Conservation (phyloP, 53 echinoderm and acorn worm species). For the Temnopleurus reevesii region DNA sequence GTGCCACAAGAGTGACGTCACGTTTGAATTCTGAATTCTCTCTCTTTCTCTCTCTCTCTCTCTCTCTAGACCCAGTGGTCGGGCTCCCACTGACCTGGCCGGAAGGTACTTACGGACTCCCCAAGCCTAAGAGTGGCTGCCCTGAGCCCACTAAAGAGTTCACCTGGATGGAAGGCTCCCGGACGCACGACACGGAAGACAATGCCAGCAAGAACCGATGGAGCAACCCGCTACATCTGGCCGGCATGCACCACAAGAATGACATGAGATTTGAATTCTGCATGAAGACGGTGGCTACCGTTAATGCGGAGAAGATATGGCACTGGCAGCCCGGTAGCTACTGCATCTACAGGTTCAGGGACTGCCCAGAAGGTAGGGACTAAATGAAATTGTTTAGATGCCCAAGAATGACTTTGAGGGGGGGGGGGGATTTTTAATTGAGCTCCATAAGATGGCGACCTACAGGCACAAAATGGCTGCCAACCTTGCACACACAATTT, state of each 20-base stretch:
- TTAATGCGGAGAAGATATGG: not conserved
- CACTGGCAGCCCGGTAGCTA: constrained; percentile 63
- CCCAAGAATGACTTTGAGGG: not conserved
- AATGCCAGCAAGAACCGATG: constrained; percentile 44
- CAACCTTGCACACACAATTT: not conserved
- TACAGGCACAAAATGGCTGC: not conserved
- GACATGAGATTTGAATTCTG: constrained; percentile 63
- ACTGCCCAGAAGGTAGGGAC: constrained; percentile 63
- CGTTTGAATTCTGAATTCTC: constrained; percentile 64
- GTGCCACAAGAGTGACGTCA: constrained; percentile 29
- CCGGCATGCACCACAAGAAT: not conserved
- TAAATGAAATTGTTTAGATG: too few species aligned
- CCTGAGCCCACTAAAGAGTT: not conserved
- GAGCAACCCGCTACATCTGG: constrained; percentile 44
- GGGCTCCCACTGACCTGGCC: constrained; percentile 43
- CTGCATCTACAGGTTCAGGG: constrained; percentile 58
- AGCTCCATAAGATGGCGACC: not conserved
- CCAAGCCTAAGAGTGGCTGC: constrained; percentile 9
- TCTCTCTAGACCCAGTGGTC: not conserved
- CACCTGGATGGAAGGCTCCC: constrained; percentile 27
- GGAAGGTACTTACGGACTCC: constrained; percentile 39
- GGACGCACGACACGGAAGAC: constrained; percentile 66
- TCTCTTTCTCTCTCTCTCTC: too few species aligned
- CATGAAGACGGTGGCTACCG: constrained; percentile 52
- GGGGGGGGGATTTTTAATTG: not conserved